Base-by-base conservation (phyloP, 2,113 vertebrate genomes). In the Jacana jacana region DNA sequence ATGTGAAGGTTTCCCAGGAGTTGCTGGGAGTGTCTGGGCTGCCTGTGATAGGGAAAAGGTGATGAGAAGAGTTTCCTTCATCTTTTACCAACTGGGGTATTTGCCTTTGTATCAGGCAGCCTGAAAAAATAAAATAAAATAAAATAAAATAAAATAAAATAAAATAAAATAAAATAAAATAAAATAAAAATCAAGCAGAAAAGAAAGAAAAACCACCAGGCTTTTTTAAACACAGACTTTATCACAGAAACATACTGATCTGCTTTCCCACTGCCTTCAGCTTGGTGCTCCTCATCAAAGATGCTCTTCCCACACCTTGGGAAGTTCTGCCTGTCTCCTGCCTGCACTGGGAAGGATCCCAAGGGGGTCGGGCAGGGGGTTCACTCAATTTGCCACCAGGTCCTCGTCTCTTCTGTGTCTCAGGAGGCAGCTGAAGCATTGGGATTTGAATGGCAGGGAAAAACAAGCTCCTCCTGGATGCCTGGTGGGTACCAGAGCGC, bases 331-430 rank as follows among this genome's bases (percentile, higher is more conserved):
- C 51, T 55, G n/a, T 27, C 55, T 69, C 25, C 68, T 76, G 33
- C 44, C 18, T 18, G 60, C 1, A 13, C 44, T 19, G 70, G 51
- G 51, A 78, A 27, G 55, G 60, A 16, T 18, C 42, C n/a, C 1
- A 1, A 1, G 17, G n/a, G 25, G 19, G 7, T 22, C 1, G 2
- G n/a, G 14, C 0, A 4, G 30, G 10, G 17, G 64, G 18, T 24
- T 64, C 33, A 19, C 17, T 35, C 12, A 11, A 10, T 1, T 5
- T 10, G 4, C 25, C 54, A 61, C 12, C 14, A n/a, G 35, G n/a
- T 65, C 19, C n/a, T 44, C 7, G 23, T 48, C 22, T 46, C 6
- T 55, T 70, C 30, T 2, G 0, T 35, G 19, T 39, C 65, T 87
- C 42, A 46, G 48, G 23, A 49, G 28, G 44, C 2, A 2, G 19